Conservation (phyloP, 2,888 invertebrate genomes). For the Ctenicera cuprea region DNA sequence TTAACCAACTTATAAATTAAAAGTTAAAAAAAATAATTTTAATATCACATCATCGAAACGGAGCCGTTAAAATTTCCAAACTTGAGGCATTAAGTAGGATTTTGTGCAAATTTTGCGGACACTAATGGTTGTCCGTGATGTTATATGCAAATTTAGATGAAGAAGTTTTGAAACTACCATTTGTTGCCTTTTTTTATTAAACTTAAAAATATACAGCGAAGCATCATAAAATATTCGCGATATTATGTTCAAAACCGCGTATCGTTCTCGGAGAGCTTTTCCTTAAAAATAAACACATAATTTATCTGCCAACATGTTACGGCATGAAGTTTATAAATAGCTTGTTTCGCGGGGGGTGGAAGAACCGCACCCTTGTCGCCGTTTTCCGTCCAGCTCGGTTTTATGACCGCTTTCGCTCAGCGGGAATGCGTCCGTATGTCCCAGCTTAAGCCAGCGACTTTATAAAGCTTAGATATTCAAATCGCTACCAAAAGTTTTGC, state of each 20-base stretch:
- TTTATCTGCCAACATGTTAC: conserved; percentile 56
- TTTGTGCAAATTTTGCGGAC: background rate
- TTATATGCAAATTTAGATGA: conserved; percentile 23
- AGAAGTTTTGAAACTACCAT: conserved; percentile 36
- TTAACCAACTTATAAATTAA: too few species aligned
- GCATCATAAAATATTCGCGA: conserved; percentile 50
- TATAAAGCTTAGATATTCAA: conserved; percentile 58
- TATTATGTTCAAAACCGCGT: conserved; percentile 50
- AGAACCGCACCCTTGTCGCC: conserved; percentile 35
- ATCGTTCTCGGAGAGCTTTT: conserved; percentile 45
- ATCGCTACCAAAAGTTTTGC: conserved; percentile 55
- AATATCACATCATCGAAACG: too few species aligned
- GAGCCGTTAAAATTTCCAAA: too few species aligned
- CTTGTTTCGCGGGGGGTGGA: conserved; percentile 41
- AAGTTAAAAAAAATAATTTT: too few species aligned
- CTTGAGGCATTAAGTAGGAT: too few species aligned
- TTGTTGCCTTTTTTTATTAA: conserved; percentile 32
- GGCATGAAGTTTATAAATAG: conserved; percentile 56
- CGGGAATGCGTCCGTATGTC: conserved; percentile 38
- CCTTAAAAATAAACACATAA: conserved; percentile 58
- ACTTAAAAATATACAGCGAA: conserved; percentile 39
- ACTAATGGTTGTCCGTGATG: conserved; percentile 9
- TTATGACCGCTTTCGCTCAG: conserved; percentile 11
- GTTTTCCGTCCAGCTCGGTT: conserved; percentile 33
- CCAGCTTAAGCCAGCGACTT: conserved; percentile 42